Percentiles rank a stretch among this genome's conserved stretches.
Evolutionary conservation across 2,797 vertebrate species (phyloP).

Genomic region (Megaceryle alcyon): DNA sequence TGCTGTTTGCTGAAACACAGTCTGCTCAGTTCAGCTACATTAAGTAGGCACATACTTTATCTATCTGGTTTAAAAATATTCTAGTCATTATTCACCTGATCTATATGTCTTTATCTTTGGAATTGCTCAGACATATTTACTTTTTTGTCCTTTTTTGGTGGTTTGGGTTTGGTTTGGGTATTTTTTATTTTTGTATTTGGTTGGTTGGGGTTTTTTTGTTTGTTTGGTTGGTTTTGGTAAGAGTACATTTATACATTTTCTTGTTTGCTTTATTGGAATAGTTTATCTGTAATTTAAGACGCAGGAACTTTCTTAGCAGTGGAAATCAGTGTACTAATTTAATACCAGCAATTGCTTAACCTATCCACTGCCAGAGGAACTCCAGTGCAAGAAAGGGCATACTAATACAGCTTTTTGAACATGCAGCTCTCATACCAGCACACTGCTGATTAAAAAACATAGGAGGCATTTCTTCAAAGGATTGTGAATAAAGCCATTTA

Average conservation of each 20-base stretch:
- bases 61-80: neutral
- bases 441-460: constrained; percentile 43
- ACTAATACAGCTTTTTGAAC: constrained; percentile 3
- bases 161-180: too few relatives aligned
- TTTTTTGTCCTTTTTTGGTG: neutral
- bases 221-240: neutral
- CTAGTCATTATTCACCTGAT: neutral
- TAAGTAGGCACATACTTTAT: neutral
- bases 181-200: too few relatives aligned
- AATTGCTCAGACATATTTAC: neutral
- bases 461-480: constrained; percentile 59
- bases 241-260: neutral
- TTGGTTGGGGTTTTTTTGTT: too few relatives aligned
- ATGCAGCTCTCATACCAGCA: neutral
- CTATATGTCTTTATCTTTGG: neutral
- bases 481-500: constrained; percentile 47
- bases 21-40: neutral
- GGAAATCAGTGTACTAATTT: constrained; percentile 26
- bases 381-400: neutral
- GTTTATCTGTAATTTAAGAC: constrained; percentile 5
- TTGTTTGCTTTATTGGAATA: neutral
- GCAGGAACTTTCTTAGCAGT: neutral
- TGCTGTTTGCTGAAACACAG: neutral
- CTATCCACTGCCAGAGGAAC: neutral
- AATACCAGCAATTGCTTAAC: neutral